phyloP scores from a whole-genome alignment of 1,140 invertebrate species.

The Pygmarrhopalites habei region DNA sequence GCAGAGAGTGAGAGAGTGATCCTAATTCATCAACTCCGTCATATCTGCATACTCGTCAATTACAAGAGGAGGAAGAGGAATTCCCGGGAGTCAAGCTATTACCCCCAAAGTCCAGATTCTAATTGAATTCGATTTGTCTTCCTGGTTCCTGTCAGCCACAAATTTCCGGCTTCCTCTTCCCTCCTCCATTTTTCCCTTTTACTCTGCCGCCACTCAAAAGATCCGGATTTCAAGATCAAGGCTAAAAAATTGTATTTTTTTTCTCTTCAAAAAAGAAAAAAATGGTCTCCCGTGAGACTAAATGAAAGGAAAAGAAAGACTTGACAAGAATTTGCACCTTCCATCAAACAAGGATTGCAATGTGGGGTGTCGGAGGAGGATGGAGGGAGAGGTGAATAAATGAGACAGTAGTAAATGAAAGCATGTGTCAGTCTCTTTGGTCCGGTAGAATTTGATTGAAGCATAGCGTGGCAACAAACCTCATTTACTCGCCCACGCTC shows the following conservation, averaged over 20 bases:
- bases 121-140: slow-evolving; percentile 28
- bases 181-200: too few species aligned
- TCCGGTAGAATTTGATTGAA: slow-evolving; percentile 26
- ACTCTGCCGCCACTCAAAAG: background rate
- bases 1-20: too few species aligned
- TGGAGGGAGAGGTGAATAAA: background rate
- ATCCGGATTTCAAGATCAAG: background rate
- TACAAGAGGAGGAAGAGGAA: too few species aligned
- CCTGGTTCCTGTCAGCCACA: background rate
- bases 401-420: slow-evolving; percentile 26
- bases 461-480: slow-evolving; percentile 6
- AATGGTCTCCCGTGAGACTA: background rate
- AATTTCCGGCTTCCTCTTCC: too few species aligned
- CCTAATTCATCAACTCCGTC: too few species aligned
- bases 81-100: background rate
- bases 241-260: background rate
- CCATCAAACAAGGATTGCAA: too few species aligned
- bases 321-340: too few species aligned
- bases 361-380: background rate
- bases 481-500: too few species aligned
- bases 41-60: too few species aligned
- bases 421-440: slow-evolving; percentile 21
- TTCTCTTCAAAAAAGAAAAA: background rate
- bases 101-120: slow-evolving; percentile 7
- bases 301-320: too few species aligned